Conservation (phyloP, 1,140 invertebrate species). For the Plodia interpunctella region DNA sequence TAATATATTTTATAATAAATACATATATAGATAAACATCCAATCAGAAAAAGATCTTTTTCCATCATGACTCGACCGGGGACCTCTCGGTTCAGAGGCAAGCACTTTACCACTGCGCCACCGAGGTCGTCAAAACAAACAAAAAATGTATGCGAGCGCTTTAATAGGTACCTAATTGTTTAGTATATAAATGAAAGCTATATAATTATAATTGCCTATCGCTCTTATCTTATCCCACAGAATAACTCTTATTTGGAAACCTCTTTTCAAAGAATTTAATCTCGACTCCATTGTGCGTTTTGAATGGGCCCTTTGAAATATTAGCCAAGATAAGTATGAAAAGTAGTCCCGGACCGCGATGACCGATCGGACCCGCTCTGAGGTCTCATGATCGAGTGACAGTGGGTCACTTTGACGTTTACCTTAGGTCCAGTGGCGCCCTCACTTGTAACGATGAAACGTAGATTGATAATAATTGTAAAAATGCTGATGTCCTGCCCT, state of each 20-base stretch:
- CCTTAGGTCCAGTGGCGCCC: neutral
- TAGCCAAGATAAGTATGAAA: conserved; percentile 22
- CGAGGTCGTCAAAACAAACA: too few species aligned
- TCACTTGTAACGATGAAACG: too few species aligned
- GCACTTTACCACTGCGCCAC: too few species aligned
- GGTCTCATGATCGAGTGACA: conserved; percentile 9
- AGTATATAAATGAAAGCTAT: neutral
- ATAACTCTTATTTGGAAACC: conserved; percentile 29
- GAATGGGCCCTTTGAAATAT: conserved; percentile 27
- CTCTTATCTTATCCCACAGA: conserved; percentile 14
- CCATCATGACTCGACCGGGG: too few species aligned
- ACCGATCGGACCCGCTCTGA: neutral
- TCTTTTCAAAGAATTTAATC: conserved; percentile 35
- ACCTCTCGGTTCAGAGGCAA: too few species aligned
- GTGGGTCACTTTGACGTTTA: neutral
- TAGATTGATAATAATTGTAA: too few species aligned
- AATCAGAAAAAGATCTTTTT: too few species aligned
- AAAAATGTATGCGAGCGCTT: too few species aligned
- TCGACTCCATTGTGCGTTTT: conserved; percentile 25
- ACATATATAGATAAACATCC: too few species aligned
- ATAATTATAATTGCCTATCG: neutral
- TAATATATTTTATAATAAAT: too few species aligned
- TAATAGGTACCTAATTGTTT: neutral
- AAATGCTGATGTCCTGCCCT: too few species aligned
- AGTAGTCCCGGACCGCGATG: conserved; percentile 11